Evolutionary conservation across 1,140 invertebrate genomes (phyloP), one percentile per base, ranked within the genome.

Genomic region (Tyrophagus putrescentiae): DNA sequence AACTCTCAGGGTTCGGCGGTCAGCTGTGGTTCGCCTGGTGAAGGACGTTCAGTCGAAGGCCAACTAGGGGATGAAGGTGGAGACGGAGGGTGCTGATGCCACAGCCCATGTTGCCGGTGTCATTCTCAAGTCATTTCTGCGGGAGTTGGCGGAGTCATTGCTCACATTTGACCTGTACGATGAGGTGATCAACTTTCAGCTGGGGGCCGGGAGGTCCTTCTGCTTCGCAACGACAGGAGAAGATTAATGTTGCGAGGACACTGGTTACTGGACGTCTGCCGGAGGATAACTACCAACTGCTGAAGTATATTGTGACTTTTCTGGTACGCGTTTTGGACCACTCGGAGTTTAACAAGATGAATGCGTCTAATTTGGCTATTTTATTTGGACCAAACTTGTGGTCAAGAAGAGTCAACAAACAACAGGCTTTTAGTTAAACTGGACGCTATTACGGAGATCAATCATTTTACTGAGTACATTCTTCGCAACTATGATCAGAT

Each of bases 111-210:
- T 91, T 60, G 87, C 93, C 23, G 92, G 92, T 7, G 91, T 93
- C 33, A 77, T 95, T 62, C 74, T 98, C 23, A 98, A 97, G 73
- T 90, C 87, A 53, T 96, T 97, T 75, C 78, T 97, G 0, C 75
- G 92, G 32, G 91, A 97, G 71, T 73, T 98, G 41, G 82, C 89
- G 64, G 92, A 97, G 70, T 93, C 94, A 0, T 72, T 98, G 4
- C 78, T 98, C 70, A 96, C 93, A 0, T 96, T 84, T 73, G 87
- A 95, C 60, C 75, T 96, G 0, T 95, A 91, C 71, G 90, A 95
- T 67, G 88, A 94, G 72, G 86, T 97, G 32, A 81, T 87, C 29
- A 82, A 85, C 66, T 91, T 96, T 72, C 86, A 91, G 33, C 61
- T 60, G 48, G n/a, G 53, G 41, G 2, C 42, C 62, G 4, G 27